A percentile compares a stretch with the other conserved stretches of the same genome.
phyloP scores from a whole-genome alignment of 2,888 invertebrate genomes.

The Temnothorax rugatulus region DNA sequence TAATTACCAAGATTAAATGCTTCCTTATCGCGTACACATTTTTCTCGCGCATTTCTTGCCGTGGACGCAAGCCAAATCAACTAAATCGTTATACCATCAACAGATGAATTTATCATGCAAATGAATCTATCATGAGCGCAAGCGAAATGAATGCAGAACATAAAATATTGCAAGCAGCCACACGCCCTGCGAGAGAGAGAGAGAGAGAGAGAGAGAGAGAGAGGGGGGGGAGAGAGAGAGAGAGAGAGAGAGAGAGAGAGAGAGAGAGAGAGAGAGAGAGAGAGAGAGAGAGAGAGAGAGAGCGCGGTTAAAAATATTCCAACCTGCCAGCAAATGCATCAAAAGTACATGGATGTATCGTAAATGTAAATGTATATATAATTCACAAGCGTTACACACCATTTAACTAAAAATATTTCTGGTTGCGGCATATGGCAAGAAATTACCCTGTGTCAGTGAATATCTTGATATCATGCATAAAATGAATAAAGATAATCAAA shows the following conservation, averaged over 20 bases:
- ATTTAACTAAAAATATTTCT: constrained; percentile 45
- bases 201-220: background rate
- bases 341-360: constrained; percentile 11
- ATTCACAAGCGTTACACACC: constrained; percentile 27
- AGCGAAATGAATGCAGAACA: constrained; percentile 10
- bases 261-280: background rate
- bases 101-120: constrained; percentile 23
- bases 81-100: constrained; percentile 21
- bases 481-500: constrained; percentile 28
- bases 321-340: constrained; percentile 2
- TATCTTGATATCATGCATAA: background rate
- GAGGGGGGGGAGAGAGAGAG: background rate
- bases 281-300: background rate
- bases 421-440: background rate
- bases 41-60: background rate
- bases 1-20: background rate
- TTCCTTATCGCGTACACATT: background rate
- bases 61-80: constrained; percentile 16
- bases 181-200: background rate
- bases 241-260: background rate
- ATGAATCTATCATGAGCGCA: constrained; percentile 7
- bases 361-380: constrained; percentile 38
- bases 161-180: background rate
- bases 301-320: constrained; percentile 11
- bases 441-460: constrained; percentile 2